Base-by-base conservation (phyloP, 1,140 invertebrate genomes). In the Lepidurus packardi region DNA sequence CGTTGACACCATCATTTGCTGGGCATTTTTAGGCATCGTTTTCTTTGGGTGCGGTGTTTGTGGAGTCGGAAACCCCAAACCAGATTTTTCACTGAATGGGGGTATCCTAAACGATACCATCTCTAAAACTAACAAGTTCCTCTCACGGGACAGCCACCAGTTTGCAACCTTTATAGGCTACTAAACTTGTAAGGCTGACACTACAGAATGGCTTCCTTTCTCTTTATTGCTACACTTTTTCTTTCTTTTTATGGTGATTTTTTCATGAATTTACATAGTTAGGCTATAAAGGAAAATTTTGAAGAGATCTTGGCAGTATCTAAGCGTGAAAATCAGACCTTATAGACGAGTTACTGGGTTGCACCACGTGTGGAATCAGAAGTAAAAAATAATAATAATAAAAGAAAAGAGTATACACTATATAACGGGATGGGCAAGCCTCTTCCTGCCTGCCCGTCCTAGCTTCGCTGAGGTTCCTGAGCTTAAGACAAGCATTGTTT, bases 101-200 rank as follows among this genome's bases (percentile, higher is more conserved):
- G 45, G 53, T 65, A 65, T 7, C 53, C 53, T 16, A n/a, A 65
- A 65, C 34, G 53, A 65, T 65, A 65, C 16, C 21, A 21, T 65
- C 53, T 6, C 21, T 13, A 13, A 21, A 65, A 65, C 53, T 21
- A 65, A 65, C 53, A n/a, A 65, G 53, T 65, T 65, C 21, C 9
- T 13, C 53, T 65, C 53, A 65, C 53, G 16, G 6, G 53, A 21
- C 53, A 65, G 53, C 53, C 53, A 65, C 53, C n/a, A 65, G 53
- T 65, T 65, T 65, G 53, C 53, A 65, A 7, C 53, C 8, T 65
- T 65, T 65, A 11, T 65, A 65, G 16, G 53, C 53, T 65, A 65
- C 53, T 65, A 65, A 65, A 65, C 21, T n/a, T 65, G 53, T 65
- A 21, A 21, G 53, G 53, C 53, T 65, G 53, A 65, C 53, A 65